Percentiles rank a stretch among this genome's conserved stretches.
phyloP scores from a whole-genome alignment of 2,113 vertebrate species.

The Acanthisitta chloris region DNA sequence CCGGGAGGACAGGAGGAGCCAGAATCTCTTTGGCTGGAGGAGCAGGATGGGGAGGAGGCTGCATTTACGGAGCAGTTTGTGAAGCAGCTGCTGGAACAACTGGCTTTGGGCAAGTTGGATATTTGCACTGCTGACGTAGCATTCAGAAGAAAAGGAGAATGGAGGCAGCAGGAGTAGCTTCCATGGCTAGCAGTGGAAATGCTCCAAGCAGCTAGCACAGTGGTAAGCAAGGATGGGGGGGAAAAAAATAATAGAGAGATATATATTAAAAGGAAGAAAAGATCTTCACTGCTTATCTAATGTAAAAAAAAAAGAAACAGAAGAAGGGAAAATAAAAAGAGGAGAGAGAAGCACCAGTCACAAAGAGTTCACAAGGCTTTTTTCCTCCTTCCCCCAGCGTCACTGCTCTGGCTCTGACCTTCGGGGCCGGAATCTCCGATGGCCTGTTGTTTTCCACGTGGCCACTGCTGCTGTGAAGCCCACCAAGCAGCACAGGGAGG shows the following conservation, averaged over 20 bases:
- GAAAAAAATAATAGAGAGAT: neutral
- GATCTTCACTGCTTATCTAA: slow-evolving; percentile 44
- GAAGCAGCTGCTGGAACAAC: slow-evolving; percentile 30
- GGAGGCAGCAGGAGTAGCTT: slow-evolving; percentile 4
- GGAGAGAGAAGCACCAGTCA: slow-evolving; percentile 34
- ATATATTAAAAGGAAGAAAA: neutral
- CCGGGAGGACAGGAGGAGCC: neutral
- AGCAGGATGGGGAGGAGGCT: slow-evolving; percentile 2
- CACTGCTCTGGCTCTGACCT: slow-evolving; percentile 95
- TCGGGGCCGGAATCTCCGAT: slow-evolving; percentile 87
- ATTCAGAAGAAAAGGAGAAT: slow-evolving; percentile 28
- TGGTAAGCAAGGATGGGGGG: neutral
- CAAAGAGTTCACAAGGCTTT: slow-evolving; percentile 20
- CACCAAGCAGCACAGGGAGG: slow-evolving; percentile 89
- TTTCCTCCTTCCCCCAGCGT: slow-evolving; percentile 73
- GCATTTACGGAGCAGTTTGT: neutral
- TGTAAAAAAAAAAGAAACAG: neutral
- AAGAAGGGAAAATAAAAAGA: slow-evolving; percentile 9
- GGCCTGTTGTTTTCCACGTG: slow-evolving; percentile 82
- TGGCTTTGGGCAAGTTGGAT: neutral
- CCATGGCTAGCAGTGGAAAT: slow-evolving; percentile 34
- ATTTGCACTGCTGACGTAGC: slow-evolving; percentile 23
- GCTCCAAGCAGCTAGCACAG: slow-evolving; percentile 6
- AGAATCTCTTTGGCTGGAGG: slow-evolving; percentile 29
- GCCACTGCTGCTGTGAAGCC: slow-evolving; percentile 90